Evolutionary conservation across 2,113 vertebrate species (phyloP).

Genomic region (Chauna torquata): DNA sequence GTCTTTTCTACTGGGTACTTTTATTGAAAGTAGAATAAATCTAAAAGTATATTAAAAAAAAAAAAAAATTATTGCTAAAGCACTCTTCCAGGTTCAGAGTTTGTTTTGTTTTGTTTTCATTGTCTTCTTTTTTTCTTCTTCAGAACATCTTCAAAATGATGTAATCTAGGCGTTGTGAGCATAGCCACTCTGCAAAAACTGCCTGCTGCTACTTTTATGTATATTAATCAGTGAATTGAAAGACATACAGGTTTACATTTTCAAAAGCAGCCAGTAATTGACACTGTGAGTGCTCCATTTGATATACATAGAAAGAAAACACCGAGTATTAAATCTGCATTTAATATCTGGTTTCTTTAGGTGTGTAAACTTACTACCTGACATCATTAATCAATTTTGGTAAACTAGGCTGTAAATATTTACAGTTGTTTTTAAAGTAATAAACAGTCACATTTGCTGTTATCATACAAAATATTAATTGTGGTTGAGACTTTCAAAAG

Average conservation of each 20-base stretch:
- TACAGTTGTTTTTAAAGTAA: neutral
- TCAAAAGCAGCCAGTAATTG: conserved; percentile 15
- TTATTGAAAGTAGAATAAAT: neutral
- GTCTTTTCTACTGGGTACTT: neutral
- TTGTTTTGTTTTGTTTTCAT: neutral
- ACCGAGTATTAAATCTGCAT: conserved; percentile 23
- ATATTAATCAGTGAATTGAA: conserved; percentile 1
- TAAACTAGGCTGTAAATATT: neutral
- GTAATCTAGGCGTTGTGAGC: neutral
- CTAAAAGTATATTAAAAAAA: neutral
- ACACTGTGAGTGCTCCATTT: neutral
- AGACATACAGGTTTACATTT: neutral
- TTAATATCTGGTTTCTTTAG: conserved; percentile 14
- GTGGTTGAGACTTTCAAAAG: neutral
- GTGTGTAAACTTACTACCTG: neutral
- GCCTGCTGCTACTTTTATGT: neutral
- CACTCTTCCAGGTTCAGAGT: neutral
- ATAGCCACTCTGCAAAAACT: neutral
- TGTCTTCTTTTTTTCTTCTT: neutral
- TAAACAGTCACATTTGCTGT: neutral
- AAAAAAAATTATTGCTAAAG: neutral
- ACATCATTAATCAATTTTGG: neutral
- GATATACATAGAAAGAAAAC: neutral
- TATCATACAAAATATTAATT: neutral
- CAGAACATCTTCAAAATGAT: neutral